Evolutionary conservation across 2,888 invertebrate genomes (phyloP).

Genomic region (Nineta flava): DNA sequence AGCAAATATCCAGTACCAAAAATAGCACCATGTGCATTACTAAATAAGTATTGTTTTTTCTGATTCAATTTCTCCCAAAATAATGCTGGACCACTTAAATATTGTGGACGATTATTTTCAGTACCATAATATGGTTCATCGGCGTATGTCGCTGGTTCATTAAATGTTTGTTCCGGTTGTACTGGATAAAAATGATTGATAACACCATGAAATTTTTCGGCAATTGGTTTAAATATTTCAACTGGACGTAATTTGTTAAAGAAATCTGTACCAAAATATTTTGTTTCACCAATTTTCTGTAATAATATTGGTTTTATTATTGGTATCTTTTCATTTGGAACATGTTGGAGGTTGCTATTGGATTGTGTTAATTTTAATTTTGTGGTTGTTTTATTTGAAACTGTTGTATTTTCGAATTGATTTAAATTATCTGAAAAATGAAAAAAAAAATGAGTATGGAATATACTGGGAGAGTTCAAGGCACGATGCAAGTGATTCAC

Average conservation of each 20-base stretch:
- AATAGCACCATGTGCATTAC: slow-evolving; percentile 7
- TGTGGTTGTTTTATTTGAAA: no score
- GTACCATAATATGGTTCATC: background rate
- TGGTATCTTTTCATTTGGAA: no score
- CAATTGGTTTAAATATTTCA: slow-evolving; percentile 4
- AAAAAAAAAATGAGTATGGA: no score
- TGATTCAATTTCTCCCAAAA: slow-evolving; percentile 7
- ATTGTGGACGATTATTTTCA: background rate
- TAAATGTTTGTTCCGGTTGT: background rate
- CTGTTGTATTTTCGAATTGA: no score
- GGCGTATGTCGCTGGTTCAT: background rate
- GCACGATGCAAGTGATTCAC: no score
- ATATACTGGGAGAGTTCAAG: no score
- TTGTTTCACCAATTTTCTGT: background rate
- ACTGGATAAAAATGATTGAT: slow-evolving; percentile 1
- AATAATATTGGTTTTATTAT: background rate
- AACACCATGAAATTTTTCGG: slow-evolving; percentile 2
- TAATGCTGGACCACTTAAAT: background rate
- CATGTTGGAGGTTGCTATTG: no score
- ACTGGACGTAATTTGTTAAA: slow-evolving; percentile 1
- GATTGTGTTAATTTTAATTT: no score
- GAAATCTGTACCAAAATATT: background rate
- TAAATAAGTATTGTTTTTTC: slow-evolving; percentile 6
- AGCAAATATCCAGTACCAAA: slow-evolving; percentile 7
- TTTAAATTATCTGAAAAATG: no score